Evolutionary conservation across 2,797 vertebrate species (phyloP).

Genomic region (Epinephelus awoara): DNA sequence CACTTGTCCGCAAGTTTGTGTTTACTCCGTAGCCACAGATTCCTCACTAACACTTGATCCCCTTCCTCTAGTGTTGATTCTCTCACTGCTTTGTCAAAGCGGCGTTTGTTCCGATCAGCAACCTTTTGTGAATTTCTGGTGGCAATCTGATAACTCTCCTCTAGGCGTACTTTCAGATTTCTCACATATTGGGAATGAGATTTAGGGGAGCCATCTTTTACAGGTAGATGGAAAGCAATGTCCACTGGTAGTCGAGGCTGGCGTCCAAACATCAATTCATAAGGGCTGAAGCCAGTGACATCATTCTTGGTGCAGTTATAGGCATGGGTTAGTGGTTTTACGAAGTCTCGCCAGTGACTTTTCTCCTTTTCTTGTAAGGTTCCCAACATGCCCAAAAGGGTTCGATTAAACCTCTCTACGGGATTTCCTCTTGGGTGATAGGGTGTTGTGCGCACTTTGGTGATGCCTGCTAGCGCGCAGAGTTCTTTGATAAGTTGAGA

Average conservation of each 20-base stretch:
- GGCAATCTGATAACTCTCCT: not conserved
- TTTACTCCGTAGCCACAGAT: not conserved
- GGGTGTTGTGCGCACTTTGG: not conserved
- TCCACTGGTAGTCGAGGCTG: not conserved
- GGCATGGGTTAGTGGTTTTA: not conserved
- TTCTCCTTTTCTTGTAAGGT: not conserved
- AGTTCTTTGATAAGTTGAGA: slow-evolving; percentile 3
- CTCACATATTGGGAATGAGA: not conserved
- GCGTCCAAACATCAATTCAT: slow-evolving; percentile 4
- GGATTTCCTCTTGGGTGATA: slow-evolving; percentile 1
- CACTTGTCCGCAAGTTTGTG: slow-evolving; percentile 17
- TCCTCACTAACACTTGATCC: not conserved
- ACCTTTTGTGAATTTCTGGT: not conserved
- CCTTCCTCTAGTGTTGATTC: not conserved
- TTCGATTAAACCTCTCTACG: not conserved
- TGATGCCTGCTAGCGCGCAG: not conserved
- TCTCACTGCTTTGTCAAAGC: not conserved
- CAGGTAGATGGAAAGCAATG: not conserved
- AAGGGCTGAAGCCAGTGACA: not conserved
- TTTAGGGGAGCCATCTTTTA: not conserved
- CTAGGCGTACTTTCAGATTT: not conserved
- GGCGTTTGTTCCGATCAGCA: not conserved
- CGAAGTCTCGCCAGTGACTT: not conserved
- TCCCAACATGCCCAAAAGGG: not conserved
- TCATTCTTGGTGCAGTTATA: slow-evolving; percentile 18